Evolutionary conservation across 2,113 vertebrate genomes (phyloP).

Genomic region (Austrofundulus limnaeus): DNA sequence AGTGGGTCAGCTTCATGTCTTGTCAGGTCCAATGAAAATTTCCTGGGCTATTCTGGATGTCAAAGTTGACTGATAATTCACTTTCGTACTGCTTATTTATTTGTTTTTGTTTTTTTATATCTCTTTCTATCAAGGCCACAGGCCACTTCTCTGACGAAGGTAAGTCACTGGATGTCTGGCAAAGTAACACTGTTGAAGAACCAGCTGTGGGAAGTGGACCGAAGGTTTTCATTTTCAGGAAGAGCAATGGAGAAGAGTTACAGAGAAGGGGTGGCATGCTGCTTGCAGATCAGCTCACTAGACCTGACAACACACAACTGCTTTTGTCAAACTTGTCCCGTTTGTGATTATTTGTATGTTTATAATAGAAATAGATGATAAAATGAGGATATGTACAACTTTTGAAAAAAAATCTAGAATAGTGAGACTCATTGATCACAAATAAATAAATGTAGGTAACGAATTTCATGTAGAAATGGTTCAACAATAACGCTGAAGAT

Average conservation of each 20-base stretch:
- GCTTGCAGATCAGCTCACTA: background rate
- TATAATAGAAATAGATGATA: constrained; percentile 14
- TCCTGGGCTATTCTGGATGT: constrained; percentile 41
- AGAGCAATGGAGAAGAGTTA: constrained; percentile 35
- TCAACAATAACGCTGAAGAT: background rate
- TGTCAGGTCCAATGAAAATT: constrained; percentile 58
- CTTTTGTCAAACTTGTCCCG: constrained; percentile 24
- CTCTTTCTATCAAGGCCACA: constrained; percentile 44
- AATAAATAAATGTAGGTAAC: too few species aligned
- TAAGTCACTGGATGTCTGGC: constrained; percentile 47
- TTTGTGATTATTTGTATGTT: constrained; percentile 20
- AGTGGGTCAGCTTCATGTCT: constrained; percentile 66
- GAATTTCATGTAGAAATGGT: background rate
- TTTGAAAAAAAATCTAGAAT: too few species aligned
- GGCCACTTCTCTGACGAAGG: constrained; percentile 44
- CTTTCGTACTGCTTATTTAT: constrained; percentile 32
- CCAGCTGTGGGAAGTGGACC: constrained; percentile 26
- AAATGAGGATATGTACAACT: too few species aligned
- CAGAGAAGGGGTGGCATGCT: constrained; percentile 2
- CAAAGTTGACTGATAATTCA: constrained; percentile 52
- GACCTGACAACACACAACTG: background rate
- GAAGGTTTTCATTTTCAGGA: constrained; percentile 44
- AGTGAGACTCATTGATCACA: too few species aligned
- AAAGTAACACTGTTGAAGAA: constrained; percentile 25
- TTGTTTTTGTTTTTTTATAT: constrained; percentile 9